phyloP scores from a whole-genome alignment of 2,113 vertebrate genomes.

The Crotalus horridus region DNA sequence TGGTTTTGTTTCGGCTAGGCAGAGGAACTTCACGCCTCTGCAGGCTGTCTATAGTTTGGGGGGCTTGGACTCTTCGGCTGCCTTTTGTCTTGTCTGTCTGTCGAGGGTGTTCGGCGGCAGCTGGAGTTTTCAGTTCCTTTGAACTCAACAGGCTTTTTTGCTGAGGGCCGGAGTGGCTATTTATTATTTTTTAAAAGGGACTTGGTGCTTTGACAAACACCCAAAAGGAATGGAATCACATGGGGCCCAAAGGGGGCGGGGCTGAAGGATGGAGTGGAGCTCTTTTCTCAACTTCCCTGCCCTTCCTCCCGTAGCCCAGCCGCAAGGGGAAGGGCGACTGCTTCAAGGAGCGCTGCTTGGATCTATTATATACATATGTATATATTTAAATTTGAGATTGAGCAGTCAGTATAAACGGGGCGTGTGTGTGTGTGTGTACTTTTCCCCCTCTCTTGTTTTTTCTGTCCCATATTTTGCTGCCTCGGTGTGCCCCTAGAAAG shows the following conservation, averaged over 20 bases:
- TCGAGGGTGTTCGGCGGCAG: too few species aligned
- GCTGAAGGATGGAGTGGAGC: constrained; percentile 55
- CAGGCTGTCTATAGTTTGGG: too few species aligned
- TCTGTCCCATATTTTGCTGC: constrained; percentile 17
- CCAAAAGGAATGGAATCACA: constrained; percentile 66
- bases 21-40: background rate
- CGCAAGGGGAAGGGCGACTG: background rate
- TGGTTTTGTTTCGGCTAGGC: background rate
- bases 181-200: background rate
- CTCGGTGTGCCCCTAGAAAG: constrained; percentile 19
- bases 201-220: constrained; percentile 51
- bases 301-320: background rate
- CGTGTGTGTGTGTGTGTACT: background rate
- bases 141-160: too few species aligned
- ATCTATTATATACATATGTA: background rate
- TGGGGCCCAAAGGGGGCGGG: constrained; percentile 57
- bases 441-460: too few species aligned
- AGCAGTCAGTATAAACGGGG: background rate
- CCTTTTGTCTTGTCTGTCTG: background rate
- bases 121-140: too few species aligned
- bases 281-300: constrained; percentile 48
- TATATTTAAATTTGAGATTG: background rate
- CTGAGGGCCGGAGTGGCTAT: too few species aligned
- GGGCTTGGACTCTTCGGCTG: background rate
- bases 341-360: background rate